These are phyloP conservation scores for Plagodis dolabraria DNA, from an alignment of 2,888 invertebrate species.

Conservation along the genomic window DNA sequence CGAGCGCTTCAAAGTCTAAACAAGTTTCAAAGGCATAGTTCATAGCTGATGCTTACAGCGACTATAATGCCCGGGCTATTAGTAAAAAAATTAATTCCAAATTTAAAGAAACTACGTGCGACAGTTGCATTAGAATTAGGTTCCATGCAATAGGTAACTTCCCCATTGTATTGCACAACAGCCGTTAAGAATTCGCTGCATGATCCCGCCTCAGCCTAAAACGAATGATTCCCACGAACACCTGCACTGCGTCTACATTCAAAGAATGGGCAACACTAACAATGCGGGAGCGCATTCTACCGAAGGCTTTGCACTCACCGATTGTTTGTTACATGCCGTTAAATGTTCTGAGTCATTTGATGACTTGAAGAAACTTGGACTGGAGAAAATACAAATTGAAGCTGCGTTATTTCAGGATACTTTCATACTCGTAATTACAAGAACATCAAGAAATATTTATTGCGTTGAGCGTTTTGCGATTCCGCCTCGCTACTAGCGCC, in stretches of 20 bases:
- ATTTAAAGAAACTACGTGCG: too few species aligned
- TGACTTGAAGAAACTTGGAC: slow-evolving; percentile 12
- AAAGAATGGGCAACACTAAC: slow-evolving; percentile 39
- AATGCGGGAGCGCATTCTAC: slow-evolving; percentile 61
- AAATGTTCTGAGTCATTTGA: slow-evolving; percentile 26
- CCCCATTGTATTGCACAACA: not conserved
- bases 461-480: too few species aligned
- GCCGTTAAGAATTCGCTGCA: slow-evolving; percentile 4
- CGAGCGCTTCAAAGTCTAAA: too few species aligned
- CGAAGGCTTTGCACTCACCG: slow-evolving; percentile 33
- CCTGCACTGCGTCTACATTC: slow-evolving; percentile 37
- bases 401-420: not conserved
- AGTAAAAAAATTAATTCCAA: too few species aligned
- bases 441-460: too few species aligned
- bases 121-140: too few species aligned
- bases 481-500: too few species aligned
- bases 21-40: too few species aligned
- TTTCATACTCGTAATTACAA: too few species aligned
- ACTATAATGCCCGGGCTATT: too few species aligned
- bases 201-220: slow-evolving; percentile 34
- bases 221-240: slow-evolving; percentile 60
- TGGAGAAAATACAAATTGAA: not conserved
- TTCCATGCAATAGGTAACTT: not conserved
- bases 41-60: too few species aligned
- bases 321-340: slow-evolving; percentile 42